Base-by-base conservation (phyloP, 1,140 invertebrate genomes). In the Saccostrea glomerata region DNA sequence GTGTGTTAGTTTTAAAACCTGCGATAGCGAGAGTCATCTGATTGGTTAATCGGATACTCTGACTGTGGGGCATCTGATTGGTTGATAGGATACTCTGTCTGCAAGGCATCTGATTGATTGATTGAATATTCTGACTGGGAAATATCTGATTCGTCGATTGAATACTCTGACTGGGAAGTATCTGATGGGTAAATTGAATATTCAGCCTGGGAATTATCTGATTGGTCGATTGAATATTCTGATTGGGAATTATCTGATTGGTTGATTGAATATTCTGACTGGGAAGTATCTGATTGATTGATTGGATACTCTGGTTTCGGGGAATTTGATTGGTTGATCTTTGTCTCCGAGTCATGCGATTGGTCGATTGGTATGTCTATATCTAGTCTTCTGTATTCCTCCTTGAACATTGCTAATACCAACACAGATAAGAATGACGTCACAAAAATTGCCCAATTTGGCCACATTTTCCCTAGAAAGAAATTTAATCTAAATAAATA, bases 401-500 rank as follows among this genome's bases (percentile, higher is more conserved):
- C 70, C 30, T 15, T 77, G 70, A 77, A 77, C 30, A 77, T 15
- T 11, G 23, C 23, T 17, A 77, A 77, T 25, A 77, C 23, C 25
- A 77, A 25, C 11, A 77, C 70, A 36, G 70, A 77, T 17, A 77
- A 25, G 3, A 77, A 15, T 77, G 70, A 77, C 70, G 70, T 77
- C 70, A 77, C 70, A 77, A 77, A 77, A 12, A 77, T 25, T 12
- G 70, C 70, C 70, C 70, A 77, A 25, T 77, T 77, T 36, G 70
- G 70, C 70, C 70, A 77, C 30, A 77, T 77, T 15, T 11, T 77
- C 23, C 70, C 70, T 77, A 36, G 25, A 15, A 13, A 30, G 23
- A 36, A 63, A 63, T 63, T 63, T 13, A 11, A 47, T 13, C 4
- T 20, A 15, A 13, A 11, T 60, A 7, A 47, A 47, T 9, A 47